Evolutionary conservation across 1,140 invertebrate species (phyloP).

Genomic region (Akabosia matsudoensis): DNA sequence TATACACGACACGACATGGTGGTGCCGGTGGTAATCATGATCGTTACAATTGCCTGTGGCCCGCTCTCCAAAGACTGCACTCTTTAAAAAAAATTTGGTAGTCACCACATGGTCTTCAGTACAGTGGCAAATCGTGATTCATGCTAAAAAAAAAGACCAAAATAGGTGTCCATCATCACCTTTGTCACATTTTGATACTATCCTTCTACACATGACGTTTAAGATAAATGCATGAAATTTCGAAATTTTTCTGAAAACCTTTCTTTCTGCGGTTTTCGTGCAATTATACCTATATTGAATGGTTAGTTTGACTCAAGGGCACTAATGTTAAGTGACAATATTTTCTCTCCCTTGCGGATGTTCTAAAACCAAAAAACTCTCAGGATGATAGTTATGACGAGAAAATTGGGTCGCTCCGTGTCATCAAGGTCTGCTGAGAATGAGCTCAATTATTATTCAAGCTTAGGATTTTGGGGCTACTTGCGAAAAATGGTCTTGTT

Average conservation of each 20-base stretch:
- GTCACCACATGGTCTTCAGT: not conserved
- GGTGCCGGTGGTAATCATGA: not conserved
- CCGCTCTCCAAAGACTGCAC: no score
- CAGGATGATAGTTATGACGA: not conserved
- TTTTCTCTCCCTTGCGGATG: not conserved
- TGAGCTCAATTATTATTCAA: not conserved
- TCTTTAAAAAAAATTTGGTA: no score
- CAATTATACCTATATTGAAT: not conserved
- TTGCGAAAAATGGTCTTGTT: not conserved
- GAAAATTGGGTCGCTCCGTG: constrained; percentile 11
- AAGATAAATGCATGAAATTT: not conserved
- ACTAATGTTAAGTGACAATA: not conserved
- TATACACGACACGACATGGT: constrained; percentile 6
- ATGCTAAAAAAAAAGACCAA: not conserved
- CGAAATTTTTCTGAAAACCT: not conserved
- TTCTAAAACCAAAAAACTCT: constrained; percentile 11
- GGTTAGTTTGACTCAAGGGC: no score
- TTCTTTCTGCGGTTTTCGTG: not conserved
- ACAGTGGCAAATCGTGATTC: not conserved
- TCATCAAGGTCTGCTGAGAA: constrained; percentile 2
- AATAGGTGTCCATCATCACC: constrained; percentile 11
- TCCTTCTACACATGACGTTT: not conserved
- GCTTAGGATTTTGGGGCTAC: not conserved
- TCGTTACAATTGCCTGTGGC: no score
- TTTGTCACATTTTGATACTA: not conserved